phyloP scores from a whole-genome alignment of 2,797 vertebrate genomes.

The Siniperca undulata region DNA sequence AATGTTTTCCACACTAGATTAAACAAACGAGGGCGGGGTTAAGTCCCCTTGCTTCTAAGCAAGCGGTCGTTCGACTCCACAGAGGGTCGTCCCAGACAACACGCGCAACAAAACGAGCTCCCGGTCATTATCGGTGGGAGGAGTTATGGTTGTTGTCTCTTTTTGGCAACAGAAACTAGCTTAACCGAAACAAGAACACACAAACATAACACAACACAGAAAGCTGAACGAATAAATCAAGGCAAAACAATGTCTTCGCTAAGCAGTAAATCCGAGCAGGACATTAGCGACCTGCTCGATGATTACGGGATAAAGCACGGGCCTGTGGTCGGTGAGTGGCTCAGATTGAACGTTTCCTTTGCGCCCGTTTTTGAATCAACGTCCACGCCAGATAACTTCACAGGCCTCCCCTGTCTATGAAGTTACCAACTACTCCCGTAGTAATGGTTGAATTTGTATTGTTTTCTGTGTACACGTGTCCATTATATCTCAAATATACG shows the following conservation, averaged over 20 bases:
- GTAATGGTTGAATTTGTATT: accelerated
- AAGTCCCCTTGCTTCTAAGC: accelerated
- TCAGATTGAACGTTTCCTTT: not conserved
- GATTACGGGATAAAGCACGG: constrained; percentile 86
- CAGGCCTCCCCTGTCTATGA: not conserved
- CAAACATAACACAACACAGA: not conserved
- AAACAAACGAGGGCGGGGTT: constrained; percentile 50
- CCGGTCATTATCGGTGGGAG: not conserved
- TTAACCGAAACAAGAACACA: not conserved
- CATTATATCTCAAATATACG: not conserved
- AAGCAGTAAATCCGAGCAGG: constrained; percentile 68
- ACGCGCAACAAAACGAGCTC: constrained; percentile 31
- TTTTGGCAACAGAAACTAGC: constrained; percentile 28
- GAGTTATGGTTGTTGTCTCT: not conserved
- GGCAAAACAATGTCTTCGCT: constrained; percentile 64
- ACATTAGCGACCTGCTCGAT: constrained; percentile 80
- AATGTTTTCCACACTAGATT: not conserved
- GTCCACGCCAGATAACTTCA: not conserved
- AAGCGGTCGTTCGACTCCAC: accelerated
- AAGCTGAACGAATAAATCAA: not conserved
- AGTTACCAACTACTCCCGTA: not conserved
- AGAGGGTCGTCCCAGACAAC: not conserved
- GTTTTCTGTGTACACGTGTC: not conserved
- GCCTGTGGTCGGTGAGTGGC: constrained; percentile 84
- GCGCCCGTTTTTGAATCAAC: constrained; percentile 35